Percentiles rank a stretch among this genome's conserved stretches.
Evolutionary conservation across 2,888 invertebrate species (phyloP).

Genomic region (Xylota segnis): DNA sequence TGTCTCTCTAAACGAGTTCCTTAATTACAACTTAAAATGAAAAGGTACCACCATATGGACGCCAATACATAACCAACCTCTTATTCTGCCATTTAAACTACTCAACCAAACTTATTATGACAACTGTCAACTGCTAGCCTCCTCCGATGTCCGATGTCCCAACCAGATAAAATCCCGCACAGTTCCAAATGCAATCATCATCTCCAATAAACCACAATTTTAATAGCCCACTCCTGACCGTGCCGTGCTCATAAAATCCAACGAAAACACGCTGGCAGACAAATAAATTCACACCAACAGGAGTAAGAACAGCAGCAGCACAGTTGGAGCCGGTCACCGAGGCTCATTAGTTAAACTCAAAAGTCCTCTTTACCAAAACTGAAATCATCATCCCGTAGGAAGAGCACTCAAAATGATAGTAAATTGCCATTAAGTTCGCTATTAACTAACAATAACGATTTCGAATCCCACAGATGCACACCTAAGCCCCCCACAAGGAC

Average conservation of each 20-base stretch:
- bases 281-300: conserved; percentile 72
- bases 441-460: conserved; percentile 69
- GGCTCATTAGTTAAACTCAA: conserved; percentile 32
- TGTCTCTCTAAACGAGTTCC: neutral
- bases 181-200: conserved; percentile 50
- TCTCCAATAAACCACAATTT: conserved; percentile 71
- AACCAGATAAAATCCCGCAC: conserved; percentile 15
- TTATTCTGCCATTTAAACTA: conserved; percentile 28
- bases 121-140: conserved; percentile 40
- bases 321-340: conserved; percentile 19
- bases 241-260: conserved; percentile 53
- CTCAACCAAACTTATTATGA: conserved; percentile 36
- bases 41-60: neutral
- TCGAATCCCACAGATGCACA: conserved; percentile 24
- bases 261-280: conserved; percentile 41
- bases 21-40: neutral
- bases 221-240: conserved; percentile 63
- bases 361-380: conserved; percentile 29
- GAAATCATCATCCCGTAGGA: conserved; percentile 56
- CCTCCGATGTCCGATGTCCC: conserved; percentile 25
- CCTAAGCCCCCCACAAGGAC: neutral
- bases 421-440: conserved; percentile 73
- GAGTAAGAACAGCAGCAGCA: conserved; percentile 11
- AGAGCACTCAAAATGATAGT: conserved; percentile 69
- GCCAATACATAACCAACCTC: conserved; percentile 6